Evolutionary conservation across 2,888 invertebrate genomes (phyloP), one percentile per base, ranked within the genome.

Genomic region (Idaea aversata): DNA sequence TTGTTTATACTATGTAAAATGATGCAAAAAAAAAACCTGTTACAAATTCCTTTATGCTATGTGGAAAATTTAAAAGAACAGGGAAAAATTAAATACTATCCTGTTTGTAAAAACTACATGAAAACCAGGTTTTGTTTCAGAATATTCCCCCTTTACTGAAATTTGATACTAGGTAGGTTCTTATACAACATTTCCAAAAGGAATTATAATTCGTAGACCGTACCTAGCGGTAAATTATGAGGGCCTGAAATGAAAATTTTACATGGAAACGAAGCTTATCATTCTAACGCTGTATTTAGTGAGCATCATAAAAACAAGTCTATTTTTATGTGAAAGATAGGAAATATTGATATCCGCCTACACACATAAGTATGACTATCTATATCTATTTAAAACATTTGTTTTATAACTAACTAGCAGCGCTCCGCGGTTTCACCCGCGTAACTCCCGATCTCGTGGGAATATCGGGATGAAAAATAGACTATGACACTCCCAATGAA

Each of bases 291-390:
- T 47, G 7, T 47, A 47, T 47, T 47, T 47, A 47, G 47, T 47
- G 47, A 47, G 13, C 47, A 13, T 47, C 47, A 47, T 47, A 47
- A 47, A 7, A 47, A 6, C 47, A 47, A 25, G 47, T 47, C 47
- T 47, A 47, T 47, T 47, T 47, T 47, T 47, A 47, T 47, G 47
- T 47, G 47, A 47, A 47, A 47, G 47, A 47, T 47, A 47, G 47
- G 47, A 47, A 47, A 47, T 47, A 47, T 47, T 4, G 47, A 47
- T 47, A 47, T 47, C 47, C 47, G 10, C 10, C 47, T 7, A 47
- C 47, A 13, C 38, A 38, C 7, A 13, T 47, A 47, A 47, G 7
- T 47, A 47, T 38, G 7, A 47, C 3, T 25, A 25, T 1, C n/a
- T n/a, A 3, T 25, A 25, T 25, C 25, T 25, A 25, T 25, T 25